Evolutionary conservation across 1,140 invertebrate species (phyloP), one percentile per base, ranked within the genome.

Genomic region (Bicyclus anynana): DNA sequence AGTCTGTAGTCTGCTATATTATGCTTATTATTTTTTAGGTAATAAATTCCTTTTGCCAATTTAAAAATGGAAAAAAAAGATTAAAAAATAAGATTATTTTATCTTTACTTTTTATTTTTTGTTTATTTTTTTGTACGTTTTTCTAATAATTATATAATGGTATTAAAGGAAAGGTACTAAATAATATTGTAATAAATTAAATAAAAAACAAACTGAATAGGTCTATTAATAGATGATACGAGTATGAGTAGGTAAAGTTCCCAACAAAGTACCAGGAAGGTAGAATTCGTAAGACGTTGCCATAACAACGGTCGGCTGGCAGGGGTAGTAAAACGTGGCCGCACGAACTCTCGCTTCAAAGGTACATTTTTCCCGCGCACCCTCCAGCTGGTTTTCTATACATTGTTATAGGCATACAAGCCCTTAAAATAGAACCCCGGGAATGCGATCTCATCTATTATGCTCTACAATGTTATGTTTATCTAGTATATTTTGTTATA

Each of bases 341-440:
- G 18, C 29, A 12, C 29, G 29, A 55, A 55, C 46, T 64, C 64
- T 59, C 53, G 54, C 55, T 46, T 40, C 59, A 48, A 6, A 53
- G 59, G 49, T 38, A 53, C 53, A 64, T 62, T 66, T 76, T 80
- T 75, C 70, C 65, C 72, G 72, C 76, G 74, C 70, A 64, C 71
- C 73, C 67, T 67, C 53, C 74, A 76, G 69, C 73, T 78, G 75
- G 78, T 74, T 67, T 59, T 52, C 65, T 80, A 77, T 67, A 79
- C 56, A 64, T 65, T 50, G 53, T 61, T 74, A 78, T 74, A 74
- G 69, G 20, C 53, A 53, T 20, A 60, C 53, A 72, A 70, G n/a
- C n/a, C n/a, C 37, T 13, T 42, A 58, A 69, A 75, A 77, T 72
- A 63, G 67, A 70, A 67, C 70, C 64, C 67, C 54, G 68, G 65